These are phyloP conservation scores for Trilocha varians DNA, from an alignment of 2,888 invertebrate species.

Conservation along the genomic window DNA sequence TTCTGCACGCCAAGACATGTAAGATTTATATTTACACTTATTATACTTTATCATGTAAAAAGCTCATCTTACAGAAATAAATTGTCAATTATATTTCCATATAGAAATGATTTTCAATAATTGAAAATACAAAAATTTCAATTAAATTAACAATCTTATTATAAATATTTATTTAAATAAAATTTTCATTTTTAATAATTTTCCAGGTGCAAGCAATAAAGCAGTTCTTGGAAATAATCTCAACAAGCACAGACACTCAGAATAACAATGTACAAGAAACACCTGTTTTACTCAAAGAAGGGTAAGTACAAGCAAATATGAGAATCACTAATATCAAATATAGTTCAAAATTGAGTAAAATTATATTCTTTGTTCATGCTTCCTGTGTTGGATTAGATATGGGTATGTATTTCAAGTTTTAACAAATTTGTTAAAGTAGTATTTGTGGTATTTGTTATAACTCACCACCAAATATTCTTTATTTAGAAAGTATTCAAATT, in stretches of 20 bases:
- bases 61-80: too few relatives aligned
- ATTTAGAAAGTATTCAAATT: too few relatives aligned
- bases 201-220: constrained; percentile 79
- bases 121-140: too few relatives aligned
- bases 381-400: constrained; percentile 44
- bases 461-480: too few relatives aligned
- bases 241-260: constrained; percentile 81
- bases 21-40: too few relatives aligned
- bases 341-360: constrained; percentile 3
- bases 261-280: constrained; percentile 75
- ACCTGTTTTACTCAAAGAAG: constrained; percentile 91
- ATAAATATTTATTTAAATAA: neutral
- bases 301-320: constrained; percentile 72
- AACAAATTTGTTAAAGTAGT: too few relatives aligned
- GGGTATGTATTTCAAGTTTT: constrained; percentile 60
- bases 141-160: too few relatives aligned
- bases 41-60: too few relatives aligned
- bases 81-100: too few relatives aligned
- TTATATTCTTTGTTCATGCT: constrained; percentile 30
- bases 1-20: constrained; percentile 85
- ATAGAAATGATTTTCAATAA: too few relatives aligned
- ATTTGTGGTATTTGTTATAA: too few relatives aligned
- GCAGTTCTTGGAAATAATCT: constrained; percentile 92
- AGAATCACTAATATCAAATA: neutral
- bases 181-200: constrained; percentile 3